Conservation (phyloP, 2,888 invertebrate genomes). For the Tolmerus cingulatus region DNA sequence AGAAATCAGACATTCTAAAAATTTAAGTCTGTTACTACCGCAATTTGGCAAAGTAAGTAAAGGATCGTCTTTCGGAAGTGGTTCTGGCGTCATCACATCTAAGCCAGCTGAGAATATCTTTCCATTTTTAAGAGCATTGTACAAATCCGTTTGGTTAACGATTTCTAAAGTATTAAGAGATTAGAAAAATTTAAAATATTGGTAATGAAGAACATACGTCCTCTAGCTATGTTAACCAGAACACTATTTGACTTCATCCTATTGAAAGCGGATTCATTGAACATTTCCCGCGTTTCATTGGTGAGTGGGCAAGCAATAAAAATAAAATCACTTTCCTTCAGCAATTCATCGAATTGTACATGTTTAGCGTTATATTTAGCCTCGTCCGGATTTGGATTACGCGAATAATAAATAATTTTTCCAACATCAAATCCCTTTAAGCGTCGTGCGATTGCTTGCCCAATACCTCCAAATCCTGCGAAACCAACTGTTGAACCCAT, state of each 20-base stretch:
- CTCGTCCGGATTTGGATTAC: slow-evolving; percentile 68
- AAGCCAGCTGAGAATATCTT: slow-evolving; percentile 88
- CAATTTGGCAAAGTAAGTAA: slow-evolving; percentile 81
- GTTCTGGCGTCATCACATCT: slow-evolving; percentile 93
- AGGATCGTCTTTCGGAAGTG: slow-evolving; percentile 81
- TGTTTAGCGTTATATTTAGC: slow-evolving; percentile 67
- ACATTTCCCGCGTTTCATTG: slow-evolving; percentile 71
- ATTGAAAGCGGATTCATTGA: slow-evolving; percentile 71
- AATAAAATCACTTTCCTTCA: slow-evolving; percentile 72
- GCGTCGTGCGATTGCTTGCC: slow-evolving; percentile 76
- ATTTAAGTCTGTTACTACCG: slow-evolving; percentile 65
- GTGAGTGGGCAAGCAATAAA: slow-evolving; percentile 70
- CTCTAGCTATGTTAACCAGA: slow-evolving; percentile 76
- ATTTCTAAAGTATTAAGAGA: slow-evolving; percentile 63
- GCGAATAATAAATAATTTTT: slow-evolving; percentile 74
- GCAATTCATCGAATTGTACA: slow-evolving; percentile 69
- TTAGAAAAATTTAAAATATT: slow-evolving; percentile 38
- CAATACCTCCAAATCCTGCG: slow-evolving; percentile 83
- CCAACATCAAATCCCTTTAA: slow-evolving; percentile 74
- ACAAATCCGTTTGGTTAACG: slow-evolving; percentile 81
- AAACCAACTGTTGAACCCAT: slow-evolving; percentile 82
- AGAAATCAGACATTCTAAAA: not conserved
- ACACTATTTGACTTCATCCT: slow-evolving; percentile 79
- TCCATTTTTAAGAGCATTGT: slow-evolving; percentile 75
- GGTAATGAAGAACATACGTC: slow-evolving; percentile 61